Conservation (phyloP, 37 sponge, comb jelly and placozoan genomes). For the Chondrosia reniformis region DNA sequence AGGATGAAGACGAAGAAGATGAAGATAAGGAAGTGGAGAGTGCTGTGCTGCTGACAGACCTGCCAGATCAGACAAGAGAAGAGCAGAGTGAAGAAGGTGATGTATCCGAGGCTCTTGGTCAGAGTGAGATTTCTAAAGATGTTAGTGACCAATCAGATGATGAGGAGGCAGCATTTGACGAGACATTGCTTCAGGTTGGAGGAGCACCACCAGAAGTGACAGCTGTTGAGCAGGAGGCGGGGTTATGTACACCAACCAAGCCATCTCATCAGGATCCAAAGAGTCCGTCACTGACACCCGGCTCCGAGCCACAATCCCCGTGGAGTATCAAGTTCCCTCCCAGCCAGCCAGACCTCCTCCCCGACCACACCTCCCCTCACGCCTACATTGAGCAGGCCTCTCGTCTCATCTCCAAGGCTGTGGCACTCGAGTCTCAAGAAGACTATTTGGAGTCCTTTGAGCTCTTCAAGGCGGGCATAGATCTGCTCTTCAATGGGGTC, state of each 20-base stretch:
- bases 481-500: conserved; percentile 79
- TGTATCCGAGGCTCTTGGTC: too few relatives aligned
- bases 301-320: conserved; percentile 1
- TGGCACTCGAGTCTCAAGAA: conserved; percentile 39
- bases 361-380: conserved; percentile 22
- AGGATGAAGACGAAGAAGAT: neutral
- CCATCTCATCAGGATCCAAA: neutral
- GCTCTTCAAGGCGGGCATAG: conserved; percentile 79
- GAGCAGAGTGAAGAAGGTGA: too few relatives aligned
- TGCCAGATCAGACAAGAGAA: neutral
- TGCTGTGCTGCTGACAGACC: neutral
- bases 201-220: too few relatives aligned
- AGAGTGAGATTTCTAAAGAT: too few relatives aligned
- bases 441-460: conserved; percentile 77
- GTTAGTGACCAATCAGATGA: neutral
- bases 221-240: too few relatives aligned
- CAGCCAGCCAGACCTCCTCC: conserved; percentile 5
- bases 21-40: neutral
- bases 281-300: neutral
- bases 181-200: neutral
- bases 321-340: conserved; percentile 11
- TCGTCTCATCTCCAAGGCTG: conserved; percentile 60
- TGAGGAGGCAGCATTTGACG: neutral
- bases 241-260: too few relatives aligned
- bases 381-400: conserved; percentile 76